Evolutionary conservation across 2,888 invertebrate genomes (phyloP).

Genomic region (Nysson spinosus): DNA sequence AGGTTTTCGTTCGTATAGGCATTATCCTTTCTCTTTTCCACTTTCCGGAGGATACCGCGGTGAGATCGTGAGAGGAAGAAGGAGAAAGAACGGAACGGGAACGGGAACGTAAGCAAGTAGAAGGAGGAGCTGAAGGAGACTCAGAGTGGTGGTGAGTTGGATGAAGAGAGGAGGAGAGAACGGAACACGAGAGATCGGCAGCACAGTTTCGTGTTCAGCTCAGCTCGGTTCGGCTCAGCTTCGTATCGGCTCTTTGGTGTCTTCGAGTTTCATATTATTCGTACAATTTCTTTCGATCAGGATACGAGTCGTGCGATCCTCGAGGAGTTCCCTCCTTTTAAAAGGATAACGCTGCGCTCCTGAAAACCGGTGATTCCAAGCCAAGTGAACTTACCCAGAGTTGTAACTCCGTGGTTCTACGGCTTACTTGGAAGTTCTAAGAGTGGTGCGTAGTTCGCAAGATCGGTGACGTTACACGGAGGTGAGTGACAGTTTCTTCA

Average conservation of each 20-base stretch:
- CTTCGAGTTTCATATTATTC: constrained; percentile 32
- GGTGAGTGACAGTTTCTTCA: constrained; percentile 59
- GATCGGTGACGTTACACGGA: constrained; percentile 54
- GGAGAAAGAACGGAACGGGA: constrained; percentile 60
- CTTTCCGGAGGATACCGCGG: constrained; percentile 37
- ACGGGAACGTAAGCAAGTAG: constrained; percentile 61
- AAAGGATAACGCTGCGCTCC: constrained; percentile 23
- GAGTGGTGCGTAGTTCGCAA: constrained; percentile 56
- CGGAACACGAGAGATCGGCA: constrained; percentile 71
- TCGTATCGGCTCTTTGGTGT: constrained; percentile 53
- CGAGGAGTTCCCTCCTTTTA: no score
- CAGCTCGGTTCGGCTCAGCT: constrained; percentile 63
- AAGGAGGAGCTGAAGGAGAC: constrained; percentile 61
- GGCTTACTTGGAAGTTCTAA: constrained; percentile 1
- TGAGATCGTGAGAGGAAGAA: constrained; percentile 25
- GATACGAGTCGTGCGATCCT: no score
- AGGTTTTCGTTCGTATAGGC: constrained; percentile 3
- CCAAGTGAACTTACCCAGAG: constrained; percentile 2
- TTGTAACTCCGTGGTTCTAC: background rate
- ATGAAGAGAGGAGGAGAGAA: constrained; percentile 51
- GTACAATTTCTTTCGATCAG: constrained; percentile 5
- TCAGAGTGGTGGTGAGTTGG: constrained; percentile 43
- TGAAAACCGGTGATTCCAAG: constrained; percentile 4
- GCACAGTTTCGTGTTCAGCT: constrained; percentile 71
- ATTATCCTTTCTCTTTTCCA: constrained; percentile 47